Evolutionary conservation across 2,797 vertebrate species (phyloP).

Genomic region (Nannoperca obscura): DNA sequence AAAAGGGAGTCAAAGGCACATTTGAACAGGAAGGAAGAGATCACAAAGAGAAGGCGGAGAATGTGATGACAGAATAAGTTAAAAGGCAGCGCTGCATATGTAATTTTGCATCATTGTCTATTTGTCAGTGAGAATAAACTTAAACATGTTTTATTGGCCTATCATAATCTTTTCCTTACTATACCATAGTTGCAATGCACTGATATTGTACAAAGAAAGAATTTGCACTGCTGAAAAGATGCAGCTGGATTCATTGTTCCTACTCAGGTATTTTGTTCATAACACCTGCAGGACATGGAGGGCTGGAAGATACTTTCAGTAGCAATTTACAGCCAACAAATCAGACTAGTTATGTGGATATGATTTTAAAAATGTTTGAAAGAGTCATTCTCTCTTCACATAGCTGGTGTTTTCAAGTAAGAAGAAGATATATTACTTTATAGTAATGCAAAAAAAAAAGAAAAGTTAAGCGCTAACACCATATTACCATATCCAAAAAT

Average conservation of each 20-base stretch:
- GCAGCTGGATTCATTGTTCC: background rate
- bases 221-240: slow-evolving; percentile 3
- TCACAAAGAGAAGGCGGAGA: background rate
- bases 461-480: too few relatives aligned
- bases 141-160: background rate
- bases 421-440: background rate
- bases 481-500: background rate
- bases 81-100: background rate
- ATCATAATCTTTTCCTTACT: background rate
- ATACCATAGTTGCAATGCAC: background rate
- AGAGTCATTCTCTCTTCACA: background rate
- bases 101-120: background rate
- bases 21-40: slow-evolving; percentile 21
- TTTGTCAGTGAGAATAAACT: background rate
- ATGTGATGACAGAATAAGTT: background rate
- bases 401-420: background rate
- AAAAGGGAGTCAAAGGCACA: slow-evolving; percentile 15
- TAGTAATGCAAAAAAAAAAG: background rate
- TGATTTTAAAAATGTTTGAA: background rate
- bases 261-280: background rate
- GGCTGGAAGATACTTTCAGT: background rate
- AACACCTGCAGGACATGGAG: background rate
- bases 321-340: background rate
- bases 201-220: background rate
- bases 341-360: background rate